These are phyloP conservation scores for Peromyscus leucopus DNA, from an alignment of 2,113 vertebrate genomes.

Conservation along the genomic window DNA sequence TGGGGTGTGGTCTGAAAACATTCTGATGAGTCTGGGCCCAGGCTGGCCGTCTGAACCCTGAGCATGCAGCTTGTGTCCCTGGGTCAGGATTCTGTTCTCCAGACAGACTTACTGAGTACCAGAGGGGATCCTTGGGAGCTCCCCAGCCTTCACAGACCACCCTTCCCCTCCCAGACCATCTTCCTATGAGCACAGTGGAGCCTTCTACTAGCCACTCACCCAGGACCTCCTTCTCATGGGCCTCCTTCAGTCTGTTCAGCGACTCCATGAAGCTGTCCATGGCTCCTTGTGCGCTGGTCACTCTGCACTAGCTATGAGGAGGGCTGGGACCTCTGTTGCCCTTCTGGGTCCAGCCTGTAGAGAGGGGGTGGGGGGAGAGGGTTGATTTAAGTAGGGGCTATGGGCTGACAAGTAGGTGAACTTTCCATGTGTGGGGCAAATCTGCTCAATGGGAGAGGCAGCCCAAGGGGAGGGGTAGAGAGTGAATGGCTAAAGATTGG, in stretches of 20 bases:
- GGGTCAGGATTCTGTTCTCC: background rate
- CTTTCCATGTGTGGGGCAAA: no score
- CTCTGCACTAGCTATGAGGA: background rate
- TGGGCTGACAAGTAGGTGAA: background rate
- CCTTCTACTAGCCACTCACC: constrained; percentile 83
- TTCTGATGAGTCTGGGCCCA: background rate
- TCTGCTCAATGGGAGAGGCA: background rate
- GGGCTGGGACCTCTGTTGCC: background rate
- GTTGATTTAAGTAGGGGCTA: background rate
- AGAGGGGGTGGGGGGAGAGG: background rate
- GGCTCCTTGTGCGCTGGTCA: constrained; percentile 56
- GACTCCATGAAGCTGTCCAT: constrained; percentile 92
- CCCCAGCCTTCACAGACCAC: background rate
- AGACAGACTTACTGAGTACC: background rate
- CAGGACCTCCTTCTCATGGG: constrained; percentile 94
- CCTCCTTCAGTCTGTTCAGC: constrained; percentile 92
- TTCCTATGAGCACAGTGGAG: no score
- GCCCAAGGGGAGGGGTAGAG: no score
- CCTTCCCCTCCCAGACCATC: background rate
- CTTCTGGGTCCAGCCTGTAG: constrained; percentile 34
- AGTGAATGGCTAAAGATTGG: background rate
- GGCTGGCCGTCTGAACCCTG: accelerated
- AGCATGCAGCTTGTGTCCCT: background rate
- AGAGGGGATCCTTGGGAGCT: background rate
- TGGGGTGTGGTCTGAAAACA: background rate